Percentiles rank a stretch among this genome's conserved stretches.
phyloP scores from a whole-genome alignment of 2,113 vertebrate genomes.

The Megaptera novaeangliae region DNA sequence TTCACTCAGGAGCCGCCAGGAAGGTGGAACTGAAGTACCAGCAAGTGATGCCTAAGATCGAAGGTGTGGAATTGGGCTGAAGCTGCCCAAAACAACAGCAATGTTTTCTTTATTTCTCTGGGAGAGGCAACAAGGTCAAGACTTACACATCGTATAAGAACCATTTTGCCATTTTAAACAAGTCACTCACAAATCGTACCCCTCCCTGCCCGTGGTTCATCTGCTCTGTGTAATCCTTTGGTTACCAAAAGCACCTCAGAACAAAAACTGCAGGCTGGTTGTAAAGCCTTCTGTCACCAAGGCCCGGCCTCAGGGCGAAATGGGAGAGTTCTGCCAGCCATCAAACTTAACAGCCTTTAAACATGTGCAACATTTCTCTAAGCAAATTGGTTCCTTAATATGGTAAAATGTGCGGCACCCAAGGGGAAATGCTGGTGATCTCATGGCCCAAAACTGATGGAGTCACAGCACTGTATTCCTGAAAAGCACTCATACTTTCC shows the following conservation, averaged over 20 bases:
- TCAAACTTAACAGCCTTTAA: conserved; percentile 73
- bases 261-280: not conserved
- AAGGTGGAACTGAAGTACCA: not conserved
- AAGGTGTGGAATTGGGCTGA: not conserved
- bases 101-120: not conserved
- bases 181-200: not conserved
- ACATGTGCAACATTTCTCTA: conserved; percentile 71
- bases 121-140: not conserved
- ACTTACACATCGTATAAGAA: not conserved
- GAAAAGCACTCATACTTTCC: conserved; percentile 79
- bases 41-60: not conserved
- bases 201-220: not conserved
- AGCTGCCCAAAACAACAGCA: not conserved
- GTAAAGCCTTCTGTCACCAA: not conserved
- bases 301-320: conserved; percentile 51
- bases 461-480: conserved; percentile 72
- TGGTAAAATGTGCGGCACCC: conserved; percentile 70
- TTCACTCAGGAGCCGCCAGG: not conserved
- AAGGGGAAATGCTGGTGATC: conserved; percentile 75
- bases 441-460: conserved; percentile 75
- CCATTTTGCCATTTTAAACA: not conserved
- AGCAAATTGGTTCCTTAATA: conserved; percentile 78
- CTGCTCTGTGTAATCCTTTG: not conserved
- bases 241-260: conserved; percentile 10
- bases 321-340: conserved; percentile 66